Conservation (phyloP, 2,113 vertebrate species). For the Dromas ardeola region DNA sequence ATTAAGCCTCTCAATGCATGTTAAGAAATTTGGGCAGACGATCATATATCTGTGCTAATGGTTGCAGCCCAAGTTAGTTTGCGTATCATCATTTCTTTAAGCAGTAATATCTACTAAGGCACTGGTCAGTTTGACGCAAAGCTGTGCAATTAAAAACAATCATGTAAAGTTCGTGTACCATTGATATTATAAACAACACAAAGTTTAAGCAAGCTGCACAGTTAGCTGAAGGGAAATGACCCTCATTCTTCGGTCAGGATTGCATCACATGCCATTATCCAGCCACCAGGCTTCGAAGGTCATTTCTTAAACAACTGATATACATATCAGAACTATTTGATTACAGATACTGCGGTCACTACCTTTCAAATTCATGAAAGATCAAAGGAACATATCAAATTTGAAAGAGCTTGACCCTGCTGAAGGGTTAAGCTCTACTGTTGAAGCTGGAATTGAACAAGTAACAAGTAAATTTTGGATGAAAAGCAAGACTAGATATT, state of each 20-base stretch:
- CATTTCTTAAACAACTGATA: conserved; percentile 4
- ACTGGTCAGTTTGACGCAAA: neutral
- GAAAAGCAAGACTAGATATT: neutral
- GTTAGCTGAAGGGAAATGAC: neutral
- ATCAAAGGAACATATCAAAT: neutral
- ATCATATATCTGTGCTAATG: neutral
- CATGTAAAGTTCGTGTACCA: neutral
- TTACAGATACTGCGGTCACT: neutral
- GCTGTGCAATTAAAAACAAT: neutral
- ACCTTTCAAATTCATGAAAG: neutral
- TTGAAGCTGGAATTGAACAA: neutral
- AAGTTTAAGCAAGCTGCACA: neutral
- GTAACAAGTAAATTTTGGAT: neutral
- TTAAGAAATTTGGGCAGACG: neutral
- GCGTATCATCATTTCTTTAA: neutral
- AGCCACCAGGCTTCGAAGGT: neutral
- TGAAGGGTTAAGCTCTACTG: neutral
- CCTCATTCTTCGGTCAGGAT: neutral
- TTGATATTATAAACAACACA: neutral
- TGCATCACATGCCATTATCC: neutral
- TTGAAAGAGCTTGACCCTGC: neutral
- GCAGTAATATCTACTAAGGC: neutral
- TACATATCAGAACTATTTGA: neutral
- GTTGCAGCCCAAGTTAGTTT: neutral
- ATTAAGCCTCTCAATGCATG: neutral